phyloP scores from a whole-genome alignment of 2,113 vertebrate species.

The Diadophis punctatus region DNA sequence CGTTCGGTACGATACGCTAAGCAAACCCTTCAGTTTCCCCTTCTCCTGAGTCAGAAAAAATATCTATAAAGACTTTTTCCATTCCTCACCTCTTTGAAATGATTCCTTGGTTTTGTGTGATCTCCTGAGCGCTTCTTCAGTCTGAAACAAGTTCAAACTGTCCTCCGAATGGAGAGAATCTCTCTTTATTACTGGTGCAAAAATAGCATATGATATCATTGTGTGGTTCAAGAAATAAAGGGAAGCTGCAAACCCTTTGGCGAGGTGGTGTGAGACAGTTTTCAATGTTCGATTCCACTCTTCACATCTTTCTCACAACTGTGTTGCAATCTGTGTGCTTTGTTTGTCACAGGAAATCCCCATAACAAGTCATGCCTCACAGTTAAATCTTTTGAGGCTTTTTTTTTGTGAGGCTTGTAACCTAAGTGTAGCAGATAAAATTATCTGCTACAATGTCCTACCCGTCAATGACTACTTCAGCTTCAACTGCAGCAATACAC shows the following conservation, averaged over 20 bases:
- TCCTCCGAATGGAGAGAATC: fast-evolving
- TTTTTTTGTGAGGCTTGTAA: no score
- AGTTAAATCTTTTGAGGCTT: not conserved
- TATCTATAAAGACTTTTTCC: not conserved
- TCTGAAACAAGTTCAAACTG: not conserved
- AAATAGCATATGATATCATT: not conserved
- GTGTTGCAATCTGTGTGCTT: not conserved
- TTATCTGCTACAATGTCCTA: no score
- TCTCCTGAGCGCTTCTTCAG: not conserved
- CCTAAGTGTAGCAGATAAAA: no score
- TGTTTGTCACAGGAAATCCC: not conserved
- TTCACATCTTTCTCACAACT: not conserved
- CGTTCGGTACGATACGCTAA: not conserved
- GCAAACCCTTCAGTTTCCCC: not conserved
- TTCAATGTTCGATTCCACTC: not conserved
- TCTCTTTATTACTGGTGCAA: not conserved
- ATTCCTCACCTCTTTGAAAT: not conserved
- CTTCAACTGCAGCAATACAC: no score
- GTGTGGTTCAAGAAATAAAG: not conserved
- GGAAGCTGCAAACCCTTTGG: not conserved
- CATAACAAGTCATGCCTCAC: not conserved
- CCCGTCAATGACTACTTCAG: no score
- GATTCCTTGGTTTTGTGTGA: fast-evolving
- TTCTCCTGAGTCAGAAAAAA: not conserved
- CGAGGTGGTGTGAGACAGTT: not conserved